Evolutionary conservation across 2,888 invertebrate genomes (phyloP), one percentile per base, ranked within the genome.

Genomic region (Gymnoscelis rufifasciata): DNA sequence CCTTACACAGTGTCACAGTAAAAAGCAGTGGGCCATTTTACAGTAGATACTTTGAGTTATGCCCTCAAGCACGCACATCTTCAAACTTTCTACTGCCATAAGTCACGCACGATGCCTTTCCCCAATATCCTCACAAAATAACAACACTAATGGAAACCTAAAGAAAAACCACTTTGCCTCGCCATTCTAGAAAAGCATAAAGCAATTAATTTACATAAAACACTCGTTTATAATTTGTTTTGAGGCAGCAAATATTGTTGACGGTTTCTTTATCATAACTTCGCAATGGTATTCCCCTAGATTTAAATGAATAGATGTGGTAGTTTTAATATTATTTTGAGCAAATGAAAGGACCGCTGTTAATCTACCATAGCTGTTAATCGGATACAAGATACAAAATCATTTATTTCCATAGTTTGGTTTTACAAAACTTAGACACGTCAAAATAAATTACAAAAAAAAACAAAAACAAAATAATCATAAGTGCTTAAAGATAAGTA

Each of bases 201-300:
- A 63, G 47, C 54, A 54, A 63, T 59, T 57, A 47, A 81, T 83
- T 82, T 76, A 61, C 83, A 83, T 83, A 78, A 80, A 73, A 75
- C 71, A 66, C 60, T 69, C 60, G 74, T 78, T 66, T 61, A 62
- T 71, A 77, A 80, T 76, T 81, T 78, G 74, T 70, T 68, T 51
- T 46, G 48, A 31, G 52, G 51, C 33, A 43, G 47, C 51, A 40
- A 76, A 71, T 70, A 72, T 74, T 68, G 71, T 67, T 69, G 62
- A 66, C 52, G 29, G 52, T 47, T 19, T 51, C 36, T 47, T 39
- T 51, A 57, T 40, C 56, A 52, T 26, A 52, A 45, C 36, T 23
- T 5, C 11, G 19, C 23, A 11, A 7, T 11, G 15, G 1, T 11
- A 23, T 23, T 35, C 7, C 6, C 1, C 7, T 8, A 5, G 19